phyloP scores from a whole-genome alignment of 2,113 vertebrate species.

The Brachirus orientalis region DNA sequence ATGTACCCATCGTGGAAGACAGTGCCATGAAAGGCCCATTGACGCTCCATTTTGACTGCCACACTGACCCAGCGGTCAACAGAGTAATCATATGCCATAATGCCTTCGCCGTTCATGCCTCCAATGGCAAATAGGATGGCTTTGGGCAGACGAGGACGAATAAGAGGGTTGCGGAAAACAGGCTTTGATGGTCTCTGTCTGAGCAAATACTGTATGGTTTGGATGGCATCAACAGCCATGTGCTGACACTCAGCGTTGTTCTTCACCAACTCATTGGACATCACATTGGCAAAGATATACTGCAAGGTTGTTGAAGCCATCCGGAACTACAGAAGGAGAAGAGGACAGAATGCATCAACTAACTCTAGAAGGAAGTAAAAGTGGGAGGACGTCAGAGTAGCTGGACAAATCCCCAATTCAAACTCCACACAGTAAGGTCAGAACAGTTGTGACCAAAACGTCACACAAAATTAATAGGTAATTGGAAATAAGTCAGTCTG shows the following conservation, averaged over 20 bases:
- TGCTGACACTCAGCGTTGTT: neutral
- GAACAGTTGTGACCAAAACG: too few relatives aligned
- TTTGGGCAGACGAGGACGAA: slow-evolving; percentile 50
- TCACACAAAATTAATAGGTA: too few relatives aligned
- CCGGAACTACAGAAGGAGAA: slow-evolving; percentile 30
- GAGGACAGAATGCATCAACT: neutral
- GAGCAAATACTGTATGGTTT: neutral
- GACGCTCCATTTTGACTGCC: neutral
- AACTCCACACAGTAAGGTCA: too few relatives aligned
- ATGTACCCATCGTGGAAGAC: slow-evolving; percentile 35
- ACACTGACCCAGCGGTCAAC: slow-evolving; percentile 18
- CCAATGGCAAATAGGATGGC: slow-evolving; percentile 50
- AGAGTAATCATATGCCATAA: slow-evolving; percentile 11
- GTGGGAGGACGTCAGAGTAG: too few relatives aligned
- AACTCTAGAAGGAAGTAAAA: neutral
- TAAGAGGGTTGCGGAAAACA: neutral
- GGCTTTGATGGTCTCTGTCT: neutral
- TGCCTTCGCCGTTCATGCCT: slow-evolving; percentile 26
- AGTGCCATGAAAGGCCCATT: slow-evolving; percentile 40
- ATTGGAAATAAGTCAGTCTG: too few relatives aligned
- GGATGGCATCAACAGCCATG: accelerated
- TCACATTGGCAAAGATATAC: slow-evolving; percentile 4
- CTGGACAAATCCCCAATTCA: too few relatives aligned
- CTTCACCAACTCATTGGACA: slow-evolving; percentile 23
- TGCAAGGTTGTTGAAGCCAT: neutral